These are phyloP conservation scores for mouse (Mus musculus) DNA, from an alignment of 2,113 vertebrate species.

Conservation along the genomic window GRCm39 chr1:131114001-131114500, in stretches of 20 bases:
- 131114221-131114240: not conserved
- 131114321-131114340: not conserved
- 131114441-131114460: no score
- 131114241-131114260: not conserved
- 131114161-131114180: not conserved
- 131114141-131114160: not conserved
- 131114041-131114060: not conserved
- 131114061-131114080: not conserved
- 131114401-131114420: not conserved
- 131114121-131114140: not conserved
- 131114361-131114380: not conserved
- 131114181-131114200: not conserved
- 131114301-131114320: not conserved
- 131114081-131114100: not conserved
- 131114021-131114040: not conserved
- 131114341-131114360: not conserved
- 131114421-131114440: fast-evolving
- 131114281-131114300: not conserved
- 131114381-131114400: not conserved
- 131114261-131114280: not conserved
- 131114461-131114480: not conserved
- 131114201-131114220: not conserved
- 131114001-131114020: fast-evolving
- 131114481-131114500: not conserved
- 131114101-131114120: not conserved